Conservation (phyloP, 2,888 invertebrate species). For the Himalopsyche kuldschensis region DNA sequence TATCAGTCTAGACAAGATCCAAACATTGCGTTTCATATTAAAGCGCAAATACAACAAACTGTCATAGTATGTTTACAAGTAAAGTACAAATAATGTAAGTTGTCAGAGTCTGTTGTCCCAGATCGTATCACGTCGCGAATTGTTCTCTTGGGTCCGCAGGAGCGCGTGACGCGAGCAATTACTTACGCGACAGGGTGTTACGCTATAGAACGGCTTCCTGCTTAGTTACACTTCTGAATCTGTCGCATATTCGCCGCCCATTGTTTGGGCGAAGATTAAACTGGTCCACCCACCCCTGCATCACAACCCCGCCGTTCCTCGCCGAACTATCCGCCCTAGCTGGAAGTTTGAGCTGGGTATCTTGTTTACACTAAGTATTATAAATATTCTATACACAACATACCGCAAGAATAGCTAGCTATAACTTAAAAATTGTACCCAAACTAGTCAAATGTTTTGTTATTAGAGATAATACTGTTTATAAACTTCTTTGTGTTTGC, state of each 20-base stretch:
- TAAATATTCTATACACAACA: too few relatives aligned
- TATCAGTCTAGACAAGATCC: background rate
- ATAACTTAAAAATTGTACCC: too few relatives aligned
- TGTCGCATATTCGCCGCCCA: background rate
- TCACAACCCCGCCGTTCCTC: background rate
- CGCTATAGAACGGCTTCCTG: background rate
- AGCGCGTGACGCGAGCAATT: background rate
- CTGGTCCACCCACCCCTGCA: background rate
- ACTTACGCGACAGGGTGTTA: background rate
- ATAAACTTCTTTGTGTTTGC: too few relatives aligned
- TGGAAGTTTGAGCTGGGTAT: background rate
- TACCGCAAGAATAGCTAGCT: too few relatives aligned
- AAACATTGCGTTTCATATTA: background rate
- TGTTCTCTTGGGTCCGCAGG: background rate
- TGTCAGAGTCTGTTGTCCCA: background rate
- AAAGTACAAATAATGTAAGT: background rate
- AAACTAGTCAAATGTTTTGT: too few relatives aligned
- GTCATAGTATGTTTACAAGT: background rate
- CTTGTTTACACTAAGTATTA: too few relatives aligned
- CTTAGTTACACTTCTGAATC: background rate
- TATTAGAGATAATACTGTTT: too few relatives aligned
- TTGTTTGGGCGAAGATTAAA: background rate
- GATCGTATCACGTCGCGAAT: background rate
- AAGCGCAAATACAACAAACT: background rate
- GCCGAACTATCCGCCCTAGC: background rate